phyloP scores from a whole-genome alignment of 2,797 vertebrate genomes.

The Sylvia borin region DNA sequence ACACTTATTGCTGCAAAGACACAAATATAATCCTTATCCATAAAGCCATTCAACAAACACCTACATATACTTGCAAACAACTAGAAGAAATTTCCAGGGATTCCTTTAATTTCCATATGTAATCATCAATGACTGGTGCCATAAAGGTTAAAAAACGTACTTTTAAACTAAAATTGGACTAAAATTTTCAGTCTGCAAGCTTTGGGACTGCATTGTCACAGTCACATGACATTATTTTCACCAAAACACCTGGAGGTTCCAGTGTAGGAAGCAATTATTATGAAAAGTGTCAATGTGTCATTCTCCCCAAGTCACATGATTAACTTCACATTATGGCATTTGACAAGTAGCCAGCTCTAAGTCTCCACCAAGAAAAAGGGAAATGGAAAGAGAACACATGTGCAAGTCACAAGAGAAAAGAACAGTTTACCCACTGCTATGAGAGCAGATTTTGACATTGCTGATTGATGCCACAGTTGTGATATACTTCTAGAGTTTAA shows the following conservation, averaged over 20 bases:
- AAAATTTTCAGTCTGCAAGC: constrained; percentile 1
- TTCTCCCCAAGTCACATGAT: constrained; percentile 33
- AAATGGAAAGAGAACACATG: neutral
- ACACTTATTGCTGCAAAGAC: neutral
- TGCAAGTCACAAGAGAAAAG: neutral
- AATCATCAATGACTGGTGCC: neutral
- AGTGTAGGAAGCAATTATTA: constrained; percentile 53
- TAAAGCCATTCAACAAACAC: neutral
- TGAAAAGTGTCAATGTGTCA: constrained; percentile 29
- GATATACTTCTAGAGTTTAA: neutral
- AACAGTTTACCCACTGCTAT: neutral
- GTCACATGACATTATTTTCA: constrained; percentile 35
- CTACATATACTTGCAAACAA: neutral
- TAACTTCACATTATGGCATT: neutral
- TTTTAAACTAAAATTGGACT: neutral
- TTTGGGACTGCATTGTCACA: constrained; percentile 11
- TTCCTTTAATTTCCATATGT: neutral
- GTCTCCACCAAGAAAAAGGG: neutral
- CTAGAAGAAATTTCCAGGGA: neutral
- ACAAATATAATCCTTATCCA: neutral
- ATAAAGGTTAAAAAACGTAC: neutral
- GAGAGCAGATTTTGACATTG: neutral
- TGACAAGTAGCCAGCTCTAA: constrained; percentile 36
- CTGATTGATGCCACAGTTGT: neutral
- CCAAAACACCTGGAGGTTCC: constrained; percentile 49